A percentile compares a stretch with the other conserved stretches of the same genome.
These are phyloP conservation scores for Philantomba maxwellii DNA, from an alignment of 2,113 vertebrate genomes.

Conservation along the genomic window DNA sequence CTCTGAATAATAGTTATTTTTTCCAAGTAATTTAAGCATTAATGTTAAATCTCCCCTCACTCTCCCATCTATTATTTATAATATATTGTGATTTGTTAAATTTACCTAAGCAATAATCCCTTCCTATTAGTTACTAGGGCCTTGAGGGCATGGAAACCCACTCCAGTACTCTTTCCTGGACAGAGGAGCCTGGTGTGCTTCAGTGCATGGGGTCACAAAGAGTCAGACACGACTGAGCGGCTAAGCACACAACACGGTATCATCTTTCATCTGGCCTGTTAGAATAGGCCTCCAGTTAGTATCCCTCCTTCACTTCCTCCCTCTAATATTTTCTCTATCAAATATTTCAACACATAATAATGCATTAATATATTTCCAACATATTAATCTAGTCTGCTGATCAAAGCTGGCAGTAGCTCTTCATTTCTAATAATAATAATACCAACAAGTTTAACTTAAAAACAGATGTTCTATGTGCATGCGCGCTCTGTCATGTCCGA, in stretches of 20 bases:
- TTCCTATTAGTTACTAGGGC: neutral
- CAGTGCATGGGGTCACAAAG: neutral
- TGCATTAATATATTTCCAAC: neutral
- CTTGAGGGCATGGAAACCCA: neutral
- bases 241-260: neutral
- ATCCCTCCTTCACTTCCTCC: too few relatives aligned
- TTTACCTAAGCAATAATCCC: neutral
- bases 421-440: neutral
- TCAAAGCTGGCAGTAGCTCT: neutral
- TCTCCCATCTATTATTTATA: neutral
- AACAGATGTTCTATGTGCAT: neutral
- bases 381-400: neutral
- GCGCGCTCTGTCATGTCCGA: rapidly evolving
- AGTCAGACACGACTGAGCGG: neutral
- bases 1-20: neutral
- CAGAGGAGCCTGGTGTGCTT: neutral
- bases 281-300: neutral
- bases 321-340: neutral
- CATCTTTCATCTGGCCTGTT: neutral
- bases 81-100: neutral
- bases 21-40: neutral
- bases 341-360: neutral
- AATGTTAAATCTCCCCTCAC: neutral
- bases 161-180: neutral
- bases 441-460: neutral